Conservation (phyloP, 1,140 invertebrate genomes). For the Drosophila subpulchrella region DNA sequence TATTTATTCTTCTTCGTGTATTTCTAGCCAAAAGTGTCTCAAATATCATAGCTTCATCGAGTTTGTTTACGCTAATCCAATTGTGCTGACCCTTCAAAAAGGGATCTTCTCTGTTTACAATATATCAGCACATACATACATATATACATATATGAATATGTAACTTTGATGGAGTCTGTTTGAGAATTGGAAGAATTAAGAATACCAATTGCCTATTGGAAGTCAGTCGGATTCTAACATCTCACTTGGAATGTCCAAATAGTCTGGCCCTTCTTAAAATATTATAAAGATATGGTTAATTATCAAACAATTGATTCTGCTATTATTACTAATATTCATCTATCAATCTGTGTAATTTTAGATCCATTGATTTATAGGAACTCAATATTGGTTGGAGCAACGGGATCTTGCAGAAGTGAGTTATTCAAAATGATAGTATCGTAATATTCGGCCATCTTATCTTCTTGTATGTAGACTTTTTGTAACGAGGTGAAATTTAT, state of each 20-base stretch:
- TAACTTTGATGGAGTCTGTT: not conserved
- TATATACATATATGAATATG: too few species aligned
- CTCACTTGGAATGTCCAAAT: too few species aligned
- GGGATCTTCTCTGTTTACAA: constrained; percentile 4
- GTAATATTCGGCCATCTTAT: not conserved
- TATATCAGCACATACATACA: too few species aligned
- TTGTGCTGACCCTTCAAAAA: constrained; percentile 8
- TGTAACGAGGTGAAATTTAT: too few species aligned
- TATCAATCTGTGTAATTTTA: too few species aligned
- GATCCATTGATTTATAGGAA: too few species aligned
- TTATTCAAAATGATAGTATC: not conserved
- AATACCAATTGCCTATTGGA: not conserved
- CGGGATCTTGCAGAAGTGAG: not conserved
- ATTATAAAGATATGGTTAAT: too few species aligned
- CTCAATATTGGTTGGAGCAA: too few species aligned
- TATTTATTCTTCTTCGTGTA: not conserved
- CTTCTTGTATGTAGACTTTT: not conserved
- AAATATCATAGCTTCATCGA: not conserved
- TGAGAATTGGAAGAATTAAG: not conserved
- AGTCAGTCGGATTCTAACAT: not conserved
- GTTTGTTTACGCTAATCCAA: constrained; percentile 11
- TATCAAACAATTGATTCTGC: too few species aligned
- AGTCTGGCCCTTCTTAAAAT: too few species aligned
- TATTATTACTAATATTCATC: too few species aligned
- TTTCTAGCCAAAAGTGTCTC: not conserved